A percentile compares a stretch with the other conserved stretches of the same genome.
Evolutionary conservation across 2,113 vertebrate species (phyloP).

Genomic region (Girardinichthys multiradiatus): DNA sequence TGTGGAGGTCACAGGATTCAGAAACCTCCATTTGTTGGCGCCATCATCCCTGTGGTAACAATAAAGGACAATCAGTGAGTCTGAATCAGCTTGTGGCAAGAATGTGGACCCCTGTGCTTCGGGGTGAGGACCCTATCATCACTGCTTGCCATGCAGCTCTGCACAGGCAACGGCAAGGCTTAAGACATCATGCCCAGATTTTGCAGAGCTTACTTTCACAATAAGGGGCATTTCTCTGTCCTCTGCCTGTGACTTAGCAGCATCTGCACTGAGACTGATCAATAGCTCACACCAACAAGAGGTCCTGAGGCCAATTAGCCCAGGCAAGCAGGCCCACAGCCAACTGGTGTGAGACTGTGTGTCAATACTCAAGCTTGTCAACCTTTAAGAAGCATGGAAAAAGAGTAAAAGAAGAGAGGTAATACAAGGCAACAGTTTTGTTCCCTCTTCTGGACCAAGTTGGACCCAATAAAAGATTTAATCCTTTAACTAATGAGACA

Average conservation of each 20-base stretch:
- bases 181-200: constrained; percentile 63
- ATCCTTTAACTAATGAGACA: not conserved
- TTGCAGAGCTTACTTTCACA: constrained; percentile 51
- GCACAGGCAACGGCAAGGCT: constrained; percentile 45
- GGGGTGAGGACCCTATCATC: constrained; percentile 54
- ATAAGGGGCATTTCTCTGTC: constrained; percentile 45
- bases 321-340: constrained; percentile 39
- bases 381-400: constrained; percentile 55
- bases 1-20: constrained; percentile 62
- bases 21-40: constrained; percentile 64
- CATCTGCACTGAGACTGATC: constrained; percentile 64
- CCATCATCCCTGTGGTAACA: constrained; percentile 60
- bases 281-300: constrained; percentile 73
- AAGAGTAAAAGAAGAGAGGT: constrained; percentile 36
- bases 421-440: not conserved
- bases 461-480: not conserved
- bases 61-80: constrained; percentile 68
- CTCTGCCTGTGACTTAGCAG: constrained; percentile 54
- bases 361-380: constrained; percentile 65
- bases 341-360: constrained; percentile 49
- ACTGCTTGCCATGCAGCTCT: constrained; percentile 38
- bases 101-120: constrained; percentile 56
- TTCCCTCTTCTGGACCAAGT: not conserved
- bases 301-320: constrained; percentile 74
- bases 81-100: constrained; percentile 55